phyloP scores from a whole-genome alignment of 1,140 invertebrate species.

The Carcinoscorpius rotundicauda region DNA sequence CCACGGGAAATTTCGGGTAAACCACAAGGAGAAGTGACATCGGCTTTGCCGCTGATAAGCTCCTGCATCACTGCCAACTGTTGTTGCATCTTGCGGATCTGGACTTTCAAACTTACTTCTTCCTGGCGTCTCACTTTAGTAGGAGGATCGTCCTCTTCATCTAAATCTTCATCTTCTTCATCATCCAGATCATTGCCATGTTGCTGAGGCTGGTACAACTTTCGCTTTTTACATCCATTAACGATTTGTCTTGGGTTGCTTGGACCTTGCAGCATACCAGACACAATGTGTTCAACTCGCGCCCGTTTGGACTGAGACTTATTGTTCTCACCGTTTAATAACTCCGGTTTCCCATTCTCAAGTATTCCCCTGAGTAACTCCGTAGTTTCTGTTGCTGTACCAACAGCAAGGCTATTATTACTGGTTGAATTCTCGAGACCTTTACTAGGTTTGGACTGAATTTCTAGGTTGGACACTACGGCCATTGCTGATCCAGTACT shows the following conservation, averaged over 20 bases:
- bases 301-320: conserved; percentile 65
- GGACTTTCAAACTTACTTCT: conserved; percentile 59
- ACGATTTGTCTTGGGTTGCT: conserved; percentile 17
- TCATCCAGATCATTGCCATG: conserved; percentile 50
- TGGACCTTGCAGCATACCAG: conserved; percentile 53
- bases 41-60: conserved; percentile 41
- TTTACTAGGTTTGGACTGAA: too few species aligned
- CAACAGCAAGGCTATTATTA: too few species aligned
- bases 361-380: too few species aligned
- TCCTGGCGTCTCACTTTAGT: conserved; percentile 16
- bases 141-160: conserved; percentile 15
- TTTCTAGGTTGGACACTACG: too few species aligned
- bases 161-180: conserved; percentile 12
- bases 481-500: too few species aligned
- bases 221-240: conserved; percentile 89
- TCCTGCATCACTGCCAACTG: conserved; percentile 82
- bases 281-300: conserved; percentile 86
- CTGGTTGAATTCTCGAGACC: too few species aligned
- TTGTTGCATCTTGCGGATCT: conserved; percentile 72
- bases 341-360: too few species aligned
- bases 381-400: too few species aligned
- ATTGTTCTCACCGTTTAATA: background rate
- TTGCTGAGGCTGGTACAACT: conserved; percentile 89
- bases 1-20: too few species aligned
- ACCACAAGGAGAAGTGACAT: too few species aligned